Percentiles rank a stretch among this genome's conserved stretches.
These are phyloP conservation scores for Lepus townsendii DNA, from an alignment of 2,797 vertebrate genomes.

Conservation along the genomic window DNA sequence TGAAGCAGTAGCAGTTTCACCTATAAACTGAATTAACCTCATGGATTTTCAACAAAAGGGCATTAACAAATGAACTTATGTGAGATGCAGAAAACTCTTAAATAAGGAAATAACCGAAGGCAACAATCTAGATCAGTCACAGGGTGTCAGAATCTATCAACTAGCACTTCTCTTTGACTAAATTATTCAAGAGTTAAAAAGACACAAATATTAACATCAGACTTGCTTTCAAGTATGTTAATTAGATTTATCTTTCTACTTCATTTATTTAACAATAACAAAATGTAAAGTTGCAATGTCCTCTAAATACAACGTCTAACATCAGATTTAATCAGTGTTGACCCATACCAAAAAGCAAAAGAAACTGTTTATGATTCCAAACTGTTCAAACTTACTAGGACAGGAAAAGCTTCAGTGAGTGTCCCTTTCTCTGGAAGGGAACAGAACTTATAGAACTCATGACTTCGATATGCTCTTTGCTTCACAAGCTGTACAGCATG, in stretches of 20 bases:
- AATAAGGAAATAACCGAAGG: not conserved
- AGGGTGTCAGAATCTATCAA: not conserved
- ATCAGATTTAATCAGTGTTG: not conserved
- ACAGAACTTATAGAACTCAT: constrained; percentile 99
- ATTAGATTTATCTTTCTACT: not conserved
- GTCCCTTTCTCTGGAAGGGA: constrained; percentile 97
- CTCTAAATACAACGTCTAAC: constrained; percentile 6
- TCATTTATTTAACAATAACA: not conserved
- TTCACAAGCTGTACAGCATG: constrained; percentile 97
- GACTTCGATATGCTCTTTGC: constrained; percentile 97
- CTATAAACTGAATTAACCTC: not conserved
- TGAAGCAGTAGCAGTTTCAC: not conserved
- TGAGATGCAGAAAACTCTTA: not conserved
- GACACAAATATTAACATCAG: not conserved
- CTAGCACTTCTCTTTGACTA: not conserved
- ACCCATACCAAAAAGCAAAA: not conserved
- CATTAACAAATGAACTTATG: not conserved
- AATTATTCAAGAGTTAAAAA: not conserved
- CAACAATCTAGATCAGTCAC: not conserved
- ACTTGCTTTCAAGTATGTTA: not conserved
- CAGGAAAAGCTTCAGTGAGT: constrained; percentile 96
- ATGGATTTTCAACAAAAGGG: not conserved
- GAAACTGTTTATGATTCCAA: not conserved
- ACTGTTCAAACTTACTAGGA: constrained; percentile 91
- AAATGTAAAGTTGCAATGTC: not conserved